phyloP scores from a whole-genome alignment of 1,140 invertebrate genomes.

The Trachymyrmex cornetzi region DNA sequence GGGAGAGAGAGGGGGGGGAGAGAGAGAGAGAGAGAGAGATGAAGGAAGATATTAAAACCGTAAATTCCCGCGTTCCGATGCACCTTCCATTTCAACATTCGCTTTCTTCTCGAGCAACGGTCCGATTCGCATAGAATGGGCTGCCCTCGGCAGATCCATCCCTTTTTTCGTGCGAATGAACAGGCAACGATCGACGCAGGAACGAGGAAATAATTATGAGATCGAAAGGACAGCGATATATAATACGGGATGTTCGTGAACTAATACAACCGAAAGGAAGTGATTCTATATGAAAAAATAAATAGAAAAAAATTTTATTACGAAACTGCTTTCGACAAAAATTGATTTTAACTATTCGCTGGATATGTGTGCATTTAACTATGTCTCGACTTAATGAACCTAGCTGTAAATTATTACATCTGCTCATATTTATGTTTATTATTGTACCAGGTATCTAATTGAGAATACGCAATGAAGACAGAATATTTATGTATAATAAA shows the following conservation, averaged over 20 bases:
- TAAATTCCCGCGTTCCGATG: slow-evolving; percentile 35
- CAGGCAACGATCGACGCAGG: not conserved
- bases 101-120: slow-evolving; percentile 31
- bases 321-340: no score
- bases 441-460: no score
- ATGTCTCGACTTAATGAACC: no score
- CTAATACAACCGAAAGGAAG: no score
- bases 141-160: not conserved
- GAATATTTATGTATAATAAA: no score
- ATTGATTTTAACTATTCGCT: no score
- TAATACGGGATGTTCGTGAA: not conserved
- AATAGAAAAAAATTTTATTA: no score
- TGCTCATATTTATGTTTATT: no score
- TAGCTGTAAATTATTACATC: no score
- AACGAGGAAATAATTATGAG: slow-evolving; percentile 21
- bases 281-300: no score
- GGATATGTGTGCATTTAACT: no score
- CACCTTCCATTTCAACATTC: slow-evolving; percentile 20
- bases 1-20: not conserved
- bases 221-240: not conserved
- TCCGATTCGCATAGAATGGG: slow-evolving; percentile 39
- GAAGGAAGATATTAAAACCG: slow-evolving; percentile 58
- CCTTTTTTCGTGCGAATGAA: slow-evolving; percentile 10
- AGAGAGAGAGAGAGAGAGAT: not conserved
- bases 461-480: no score